phyloP scores from a whole-genome alignment of 2,888 invertebrate genomes.

The Agonopterix heracliana region DNA sequence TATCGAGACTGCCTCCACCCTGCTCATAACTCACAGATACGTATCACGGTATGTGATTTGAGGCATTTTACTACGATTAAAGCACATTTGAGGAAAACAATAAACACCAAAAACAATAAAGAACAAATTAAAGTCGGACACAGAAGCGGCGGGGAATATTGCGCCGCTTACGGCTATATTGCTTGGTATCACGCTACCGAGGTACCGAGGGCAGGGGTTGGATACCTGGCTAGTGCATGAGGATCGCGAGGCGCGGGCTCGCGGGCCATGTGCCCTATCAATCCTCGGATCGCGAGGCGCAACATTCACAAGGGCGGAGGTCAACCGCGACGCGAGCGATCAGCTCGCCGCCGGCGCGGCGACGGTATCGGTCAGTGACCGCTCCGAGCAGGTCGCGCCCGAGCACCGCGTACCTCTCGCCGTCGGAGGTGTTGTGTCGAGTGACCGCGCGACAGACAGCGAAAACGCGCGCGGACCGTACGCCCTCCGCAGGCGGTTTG shows the following conservation, averaged over 20 bases:
- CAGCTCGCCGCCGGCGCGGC: slow-evolving; percentile 20
- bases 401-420: slow-evolving; percentile 43
- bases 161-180: slow-evolving; percentile 52
- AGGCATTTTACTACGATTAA: slow-evolving; percentile 42
- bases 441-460: slow-evolving; percentile 42
- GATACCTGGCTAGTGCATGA: slow-evolving; percentile 40
- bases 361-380: slow-evolving; percentile 64
- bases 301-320: slow-evolving; percentile 28
- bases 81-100: slow-evolving; percentile 64
- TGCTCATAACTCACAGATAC: slow-evolving; percentile 33
- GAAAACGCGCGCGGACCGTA: slow-evolving; percentile 59
- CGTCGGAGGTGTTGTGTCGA: slow-evolving; percentile 53
- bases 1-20: slow-evolving; percentile 18
- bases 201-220: slow-evolving; percentile 31
- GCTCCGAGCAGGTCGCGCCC: slow-evolving; percentile 35
- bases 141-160: slow-evolving; percentile 46
- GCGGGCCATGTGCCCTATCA: slow-evolving; percentile 9
- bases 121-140: slow-evolving; percentile 64
- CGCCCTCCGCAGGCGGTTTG: slow-evolving; percentile 72
- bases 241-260: slow-evolving; percentile 20
- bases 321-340: slow-evolving; percentile 22
- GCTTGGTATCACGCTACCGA: slow-evolving; percentile 59
- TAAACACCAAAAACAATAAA: slow-evolving; percentile 69
- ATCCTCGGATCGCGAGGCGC: slow-evolving; percentile 23
- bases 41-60: slow-evolving; percentile 35